Evolutionary conservation across 2,113 vertebrate genomes (phyloP), one percentile per base, ranked within the genome.

Genomic region (Spilogale gracilis): DNA sequence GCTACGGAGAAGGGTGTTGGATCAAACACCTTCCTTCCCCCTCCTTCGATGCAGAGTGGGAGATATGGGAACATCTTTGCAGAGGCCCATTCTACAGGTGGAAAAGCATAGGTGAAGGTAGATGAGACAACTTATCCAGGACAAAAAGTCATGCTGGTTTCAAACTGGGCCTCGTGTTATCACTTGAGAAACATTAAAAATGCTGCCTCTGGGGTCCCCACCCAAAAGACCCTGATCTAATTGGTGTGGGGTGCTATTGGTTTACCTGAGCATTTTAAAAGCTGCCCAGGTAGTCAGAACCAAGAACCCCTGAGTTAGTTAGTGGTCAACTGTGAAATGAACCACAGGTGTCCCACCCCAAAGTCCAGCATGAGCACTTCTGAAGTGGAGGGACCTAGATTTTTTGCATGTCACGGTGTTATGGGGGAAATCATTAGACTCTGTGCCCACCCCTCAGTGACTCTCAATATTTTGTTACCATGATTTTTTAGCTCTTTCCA

Each of bases 241-340:
- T 32, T 54, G 5, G 5, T 27, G 18, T 18, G 2, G 38, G 65
- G 56, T 30, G 1, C 3, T 13, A 9, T 2, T 2, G 9, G 3
- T 45, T 14, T 52, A 16, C 25, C 25, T 0, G 18, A 88, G 71
- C 50, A 7, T 73, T 91, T 92, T n/a, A 9, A 88, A 56, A 73
- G 27, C 69, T 73, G 48, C 45, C 65, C 18, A 25, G 17, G 32
- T 88, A 65, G 86, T 73, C 38, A 73, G 54, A 0, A 10, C 23
- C 6, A 17, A 63, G 38, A 48, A 16, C 45, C 27, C 48, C 1
- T 3, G 21, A 38, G 48, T 32, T 43, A 50, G 69, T 6, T 32
- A 60, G 38, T 5, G 8, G 16, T 20, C 27, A 89, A n/a, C 48
- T 16, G 25, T 13, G 32, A 95, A 54, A 60, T 81, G 30, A 94